phyloP scores from a whole-genome alignment of 2,797 vertebrate species.

The Clarias pachynema region DNA sequence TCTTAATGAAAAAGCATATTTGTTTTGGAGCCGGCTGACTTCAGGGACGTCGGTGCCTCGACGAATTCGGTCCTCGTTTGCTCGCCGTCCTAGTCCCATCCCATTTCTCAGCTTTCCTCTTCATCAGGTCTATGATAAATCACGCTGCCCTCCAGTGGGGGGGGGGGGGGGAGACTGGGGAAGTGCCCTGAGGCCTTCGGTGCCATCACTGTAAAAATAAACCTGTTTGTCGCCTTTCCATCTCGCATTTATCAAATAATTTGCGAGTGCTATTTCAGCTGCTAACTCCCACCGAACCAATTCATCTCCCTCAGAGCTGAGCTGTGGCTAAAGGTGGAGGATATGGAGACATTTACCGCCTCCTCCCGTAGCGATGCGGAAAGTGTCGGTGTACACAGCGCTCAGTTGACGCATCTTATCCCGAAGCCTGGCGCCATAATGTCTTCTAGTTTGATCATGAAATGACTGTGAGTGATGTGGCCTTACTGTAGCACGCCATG shows the following conservation, averaged over 20 bases:
- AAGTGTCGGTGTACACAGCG: conserved; percentile 21
- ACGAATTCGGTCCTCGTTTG: conserved; percentile 36
- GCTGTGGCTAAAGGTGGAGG: conserved; percentile 79
- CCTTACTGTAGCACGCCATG: neutral
- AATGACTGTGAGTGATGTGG: conserved; percentile 3
- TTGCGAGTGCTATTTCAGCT: conserved; percentile 81
- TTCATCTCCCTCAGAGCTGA: conserved; percentile 88
- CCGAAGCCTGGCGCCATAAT: conserved; percentile 3
- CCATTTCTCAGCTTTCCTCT: conserved; percentile 68
- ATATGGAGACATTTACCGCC: conserved; percentile 76
- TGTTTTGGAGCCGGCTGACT: conserved; percentile 55
- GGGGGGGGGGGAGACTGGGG: conserved; percentile 46
- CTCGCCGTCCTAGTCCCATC: conserved; percentile 31
- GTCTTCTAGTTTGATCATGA: conserved; percentile 8
- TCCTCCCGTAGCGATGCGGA: conserved; percentile 51
- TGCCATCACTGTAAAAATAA: conserved; percentile 63
- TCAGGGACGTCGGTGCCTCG: conserved; percentile 58
- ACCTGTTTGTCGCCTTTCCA: conserved; percentile 80
- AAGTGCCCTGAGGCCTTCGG: conserved; percentile 45
- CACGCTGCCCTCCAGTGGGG: conserved; percentile 70
- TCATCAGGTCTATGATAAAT: conserved; percentile 78
- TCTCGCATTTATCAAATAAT: conserved; percentile 87
- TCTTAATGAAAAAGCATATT: conserved; percentile 53
- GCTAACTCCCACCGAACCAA: conserved; percentile 80
- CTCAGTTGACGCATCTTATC: conserved; percentile 7